A percentile compares a stretch with the other conserved stretches of the same genome.
phyloP scores from a whole-genome alignment of 2,113 vertebrate species.

The Spea multiplicata region DNA sequence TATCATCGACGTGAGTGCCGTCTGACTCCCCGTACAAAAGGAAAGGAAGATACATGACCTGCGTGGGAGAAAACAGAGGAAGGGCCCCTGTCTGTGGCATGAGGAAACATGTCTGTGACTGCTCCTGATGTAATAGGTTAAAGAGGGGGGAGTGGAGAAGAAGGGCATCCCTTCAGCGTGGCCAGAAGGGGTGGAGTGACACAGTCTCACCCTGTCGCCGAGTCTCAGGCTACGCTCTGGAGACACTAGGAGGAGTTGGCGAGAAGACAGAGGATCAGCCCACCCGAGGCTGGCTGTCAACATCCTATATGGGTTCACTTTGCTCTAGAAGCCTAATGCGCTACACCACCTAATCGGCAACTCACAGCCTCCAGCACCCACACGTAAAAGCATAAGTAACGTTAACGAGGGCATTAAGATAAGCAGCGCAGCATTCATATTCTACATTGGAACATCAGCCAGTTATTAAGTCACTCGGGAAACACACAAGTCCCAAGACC shows the following conservation, averaged over 20 bases:
- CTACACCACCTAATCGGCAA: no score
- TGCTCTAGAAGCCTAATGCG: no score
- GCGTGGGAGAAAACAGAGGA: neutral
- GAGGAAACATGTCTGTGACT: neutral
- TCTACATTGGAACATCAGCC: no score
- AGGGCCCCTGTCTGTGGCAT: neutral
- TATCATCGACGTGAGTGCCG: neutral
- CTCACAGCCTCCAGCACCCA: no score
- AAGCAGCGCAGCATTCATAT: no score
- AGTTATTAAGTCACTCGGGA: no score
- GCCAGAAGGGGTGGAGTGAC: slow-evolving; percentile 4
- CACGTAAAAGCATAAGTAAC: no score
- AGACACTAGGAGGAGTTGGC: neutral
- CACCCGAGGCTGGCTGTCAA: neutral
- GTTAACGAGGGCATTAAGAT: no score
- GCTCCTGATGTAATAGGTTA: neutral
- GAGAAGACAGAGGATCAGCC: neutral
- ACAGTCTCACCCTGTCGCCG: neutral
- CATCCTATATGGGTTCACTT: neutral
- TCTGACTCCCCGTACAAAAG: neutral
- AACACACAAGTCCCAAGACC: no score
- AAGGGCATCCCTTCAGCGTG: neutral
- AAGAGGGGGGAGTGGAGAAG: neutral
- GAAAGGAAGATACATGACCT: neutral
- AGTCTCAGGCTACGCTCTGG: neutral